Conservation (phyloP, 2,888 invertebrate species). For the Stenodera caucasica region DNA sequence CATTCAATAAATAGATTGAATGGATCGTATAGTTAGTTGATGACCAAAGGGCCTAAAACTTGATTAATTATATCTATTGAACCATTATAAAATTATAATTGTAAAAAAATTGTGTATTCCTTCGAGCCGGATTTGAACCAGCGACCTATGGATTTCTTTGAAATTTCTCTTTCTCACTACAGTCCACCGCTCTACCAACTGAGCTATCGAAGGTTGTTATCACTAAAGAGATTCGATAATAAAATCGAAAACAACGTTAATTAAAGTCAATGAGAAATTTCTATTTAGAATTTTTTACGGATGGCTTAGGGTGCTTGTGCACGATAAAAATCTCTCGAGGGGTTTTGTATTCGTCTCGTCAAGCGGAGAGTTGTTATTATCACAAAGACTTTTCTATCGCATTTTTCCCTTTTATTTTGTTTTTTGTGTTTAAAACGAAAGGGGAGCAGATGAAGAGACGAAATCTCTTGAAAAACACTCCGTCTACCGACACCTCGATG, state of each 20-base stretch:
- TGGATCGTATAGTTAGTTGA: background rate
- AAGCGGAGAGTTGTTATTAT: background rate
- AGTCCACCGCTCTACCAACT: slow-evolving; percentile 55
- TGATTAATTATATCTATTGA: background rate
- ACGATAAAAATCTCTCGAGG: background rate
- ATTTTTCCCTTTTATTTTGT: background rate
- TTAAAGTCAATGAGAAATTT: background rate
- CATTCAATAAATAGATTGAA: background rate
- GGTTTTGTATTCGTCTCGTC: background rate
- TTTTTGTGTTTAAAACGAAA: too few species aligned
- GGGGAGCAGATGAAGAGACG: background rate
- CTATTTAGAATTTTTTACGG: background rate
- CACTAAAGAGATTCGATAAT: background rate
- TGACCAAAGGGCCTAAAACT: background rate
- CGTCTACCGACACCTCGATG: background rate
- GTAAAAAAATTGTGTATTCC: slow-evolving; percentile 52
- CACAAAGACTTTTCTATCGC: background rate
- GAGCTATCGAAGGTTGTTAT: slow-evolving; percentile 49
- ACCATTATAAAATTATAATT: background rate
- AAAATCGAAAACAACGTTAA: too few species aligned
- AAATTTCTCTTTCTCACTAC: slow-evolving; percentile 37
- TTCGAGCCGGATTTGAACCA: slow-evolving; percentile 73
- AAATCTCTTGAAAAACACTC: background rate
- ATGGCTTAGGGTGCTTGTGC: background rate
- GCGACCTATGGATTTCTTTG: slow-evolving; percentile 64